Evolutionary conservation across 1,140 invertebrate genomes (phyloP).

Genomic region (Microvelia longipes): DNA sequence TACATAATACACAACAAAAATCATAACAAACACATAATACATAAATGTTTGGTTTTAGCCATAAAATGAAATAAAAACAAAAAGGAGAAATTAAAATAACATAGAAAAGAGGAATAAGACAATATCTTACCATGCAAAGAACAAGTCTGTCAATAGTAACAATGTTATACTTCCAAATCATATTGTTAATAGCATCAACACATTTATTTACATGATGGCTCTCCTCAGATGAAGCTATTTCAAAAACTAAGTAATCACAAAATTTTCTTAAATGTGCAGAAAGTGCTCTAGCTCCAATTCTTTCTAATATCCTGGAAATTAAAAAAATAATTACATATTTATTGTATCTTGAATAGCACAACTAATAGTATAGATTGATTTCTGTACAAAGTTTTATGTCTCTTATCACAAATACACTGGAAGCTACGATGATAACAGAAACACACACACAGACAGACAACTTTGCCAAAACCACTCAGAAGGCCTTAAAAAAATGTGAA

Average conservation of each 20-base stretch:
- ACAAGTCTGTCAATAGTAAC: constrained; percentile 85
- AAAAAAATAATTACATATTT: background rate
- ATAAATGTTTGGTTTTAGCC: no score
- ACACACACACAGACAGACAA: no score
- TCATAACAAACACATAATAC: no score
- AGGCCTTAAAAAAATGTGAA: no score
- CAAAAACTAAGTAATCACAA: constrained; percentile 84
- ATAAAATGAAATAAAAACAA: no score
- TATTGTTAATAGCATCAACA: constrained; percentile 85
- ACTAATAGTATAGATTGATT: background rate
- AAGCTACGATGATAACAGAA: no score
- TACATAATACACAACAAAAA: no score
- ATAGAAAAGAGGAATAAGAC: constrained; percentile 7
- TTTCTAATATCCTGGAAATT: constrained; percentile 65
- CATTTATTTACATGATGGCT: constrained; percentile 78
- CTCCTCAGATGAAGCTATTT: constrained; percentile 71
- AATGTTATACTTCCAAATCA: constrained; percentile 96
- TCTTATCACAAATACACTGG: no score
- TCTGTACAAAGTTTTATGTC: no score
- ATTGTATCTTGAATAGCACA: background rate
- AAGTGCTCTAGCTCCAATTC: constrained; percentile 77
- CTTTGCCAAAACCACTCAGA: no score
- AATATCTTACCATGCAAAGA: constrained; percentile 56
- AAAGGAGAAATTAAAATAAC: no score
- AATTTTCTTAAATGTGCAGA: constrained; percentile 84